phyloP scores from a whole-genome alignment of 2,888 invertebrate species.

The Schizaphis graminum region DNA sequence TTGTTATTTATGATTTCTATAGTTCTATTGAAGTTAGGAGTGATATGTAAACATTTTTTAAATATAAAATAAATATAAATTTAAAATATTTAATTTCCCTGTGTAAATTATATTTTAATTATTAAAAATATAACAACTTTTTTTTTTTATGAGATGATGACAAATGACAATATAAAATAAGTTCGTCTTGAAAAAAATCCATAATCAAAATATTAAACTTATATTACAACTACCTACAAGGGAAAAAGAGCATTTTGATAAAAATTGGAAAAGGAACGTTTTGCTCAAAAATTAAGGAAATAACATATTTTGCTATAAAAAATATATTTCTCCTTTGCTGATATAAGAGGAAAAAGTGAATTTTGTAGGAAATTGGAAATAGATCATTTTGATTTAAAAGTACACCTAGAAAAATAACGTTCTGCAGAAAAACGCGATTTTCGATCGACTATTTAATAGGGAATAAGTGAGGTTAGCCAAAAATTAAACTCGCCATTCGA shows the following conservation, averaged over 20 bases:
- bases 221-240: background rate
- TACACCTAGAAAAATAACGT: too few relatives aligned
- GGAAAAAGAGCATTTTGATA: too few relatives aligned
- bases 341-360: background rate
- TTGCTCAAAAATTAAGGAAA: conserved; percentile 22
- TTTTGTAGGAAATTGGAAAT: too few relatives aligned
- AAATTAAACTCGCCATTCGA: too few relatives aligned
- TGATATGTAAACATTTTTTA: background rate
- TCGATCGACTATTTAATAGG: too few relatives aligned
- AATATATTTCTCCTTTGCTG: too few relatives aligned
- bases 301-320: background rate
- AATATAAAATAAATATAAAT: background rate
- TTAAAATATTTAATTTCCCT: background rate
- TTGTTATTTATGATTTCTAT: background rate
- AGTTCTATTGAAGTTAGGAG: background rate
- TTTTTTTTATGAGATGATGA: background rate
- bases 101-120: background rate
- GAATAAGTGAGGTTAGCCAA: too few relatives aligned
- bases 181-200: background rate
- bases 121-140: background rate
- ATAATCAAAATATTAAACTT: background rate
- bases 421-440: too few relatives aligned
- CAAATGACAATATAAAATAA: background rate
- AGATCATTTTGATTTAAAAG: too few relatives aligned
- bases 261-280: background rate